Evolutionary conservation across 1,140 invertebrate genomes (phyloP).

Genomic region (Dinoponera quadriceps): DNA sequence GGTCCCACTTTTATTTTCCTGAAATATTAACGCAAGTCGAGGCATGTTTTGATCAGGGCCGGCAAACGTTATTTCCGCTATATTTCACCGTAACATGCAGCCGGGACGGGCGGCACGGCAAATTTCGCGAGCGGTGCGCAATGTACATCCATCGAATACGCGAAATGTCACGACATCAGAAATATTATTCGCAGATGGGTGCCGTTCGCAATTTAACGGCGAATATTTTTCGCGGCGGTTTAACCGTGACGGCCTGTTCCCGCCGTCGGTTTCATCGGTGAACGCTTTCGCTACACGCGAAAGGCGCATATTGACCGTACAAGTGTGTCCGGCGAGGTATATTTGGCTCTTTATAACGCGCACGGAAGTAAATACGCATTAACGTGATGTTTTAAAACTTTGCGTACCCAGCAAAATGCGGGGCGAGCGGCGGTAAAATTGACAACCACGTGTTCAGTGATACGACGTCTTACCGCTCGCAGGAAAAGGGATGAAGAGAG

Average conservation of each 20-base stretch:
- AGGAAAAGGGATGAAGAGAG: not conserved
- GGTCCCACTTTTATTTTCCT: constrained; percentile 33
- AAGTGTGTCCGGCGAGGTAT: not conserved
- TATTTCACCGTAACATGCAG: constrained; percentile 41
- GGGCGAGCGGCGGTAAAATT: no score
- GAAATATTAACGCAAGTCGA: constrained; percentile 43
- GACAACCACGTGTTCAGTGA: not conserved
- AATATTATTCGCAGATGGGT: constrained; percentile 51
- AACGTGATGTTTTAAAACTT: constrained; percentile 8
- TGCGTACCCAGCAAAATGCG: not conserved
- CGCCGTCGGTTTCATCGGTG: not conserved
- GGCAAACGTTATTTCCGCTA: constrained; percentile 31
- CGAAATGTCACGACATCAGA: constrained; percentile 28
- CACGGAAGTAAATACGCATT: no score
- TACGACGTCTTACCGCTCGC: not conserved
- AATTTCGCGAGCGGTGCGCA: constrained; percentile 22
- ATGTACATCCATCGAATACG: constrained; percentile 23
- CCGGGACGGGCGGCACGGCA: constrained; percentile 17
- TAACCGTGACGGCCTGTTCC: constrained; percentile 2
- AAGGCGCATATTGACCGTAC: not conserved
- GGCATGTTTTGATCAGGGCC: constrained; percentile 37
- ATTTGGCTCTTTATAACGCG: not conserved
- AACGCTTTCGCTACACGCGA: not conserved
- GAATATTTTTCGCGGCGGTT: constrained; percentile 51
- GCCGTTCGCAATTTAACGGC: constrained; percentile 42